Conservation (phyloP, 2,797 vertebrate species). For the Falco biarmicus region DNA sequence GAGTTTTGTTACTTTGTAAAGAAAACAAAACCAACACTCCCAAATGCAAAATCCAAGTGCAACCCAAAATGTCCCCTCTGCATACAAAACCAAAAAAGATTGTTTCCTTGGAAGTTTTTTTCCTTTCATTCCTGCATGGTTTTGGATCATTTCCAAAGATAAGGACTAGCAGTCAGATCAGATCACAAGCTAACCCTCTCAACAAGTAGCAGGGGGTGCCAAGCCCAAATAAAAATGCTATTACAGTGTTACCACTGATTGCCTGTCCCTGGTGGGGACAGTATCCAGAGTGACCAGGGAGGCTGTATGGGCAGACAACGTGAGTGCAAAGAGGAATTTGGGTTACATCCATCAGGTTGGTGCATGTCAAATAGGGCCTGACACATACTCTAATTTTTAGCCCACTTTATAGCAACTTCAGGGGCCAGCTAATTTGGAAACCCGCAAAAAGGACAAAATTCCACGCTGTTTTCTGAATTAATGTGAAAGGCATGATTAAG, state of each 20-base stretch:
- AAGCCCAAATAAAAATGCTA: neutral
- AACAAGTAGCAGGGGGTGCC: neutral
- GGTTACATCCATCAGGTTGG: neutral
- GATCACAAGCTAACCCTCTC: neutral
- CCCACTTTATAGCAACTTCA: neutral
- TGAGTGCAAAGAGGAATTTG: neutral
- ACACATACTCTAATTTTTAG: neutral
- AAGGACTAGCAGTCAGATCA: neutral
- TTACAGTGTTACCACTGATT: neutral
- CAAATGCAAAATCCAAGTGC: neutral
- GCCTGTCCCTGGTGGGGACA: neutral
- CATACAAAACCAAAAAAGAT: neutral
- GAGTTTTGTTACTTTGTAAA: neutral
- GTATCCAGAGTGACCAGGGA: neutral
- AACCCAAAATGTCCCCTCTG: neutral
- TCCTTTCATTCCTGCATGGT: neutral
- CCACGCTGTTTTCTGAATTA: neutral
- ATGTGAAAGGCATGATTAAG: neutral
- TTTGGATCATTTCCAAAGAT: conserved; percentile 14
- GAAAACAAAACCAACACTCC: neutral
- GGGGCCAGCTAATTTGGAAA: neutral
- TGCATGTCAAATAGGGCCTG: neutral
- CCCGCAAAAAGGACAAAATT: neutral
- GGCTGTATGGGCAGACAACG: neutral
- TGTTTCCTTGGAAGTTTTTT: neutral